Conservation (phyloP, 2,888 invertebrate species). For the Megamerina dolium region DNA sequence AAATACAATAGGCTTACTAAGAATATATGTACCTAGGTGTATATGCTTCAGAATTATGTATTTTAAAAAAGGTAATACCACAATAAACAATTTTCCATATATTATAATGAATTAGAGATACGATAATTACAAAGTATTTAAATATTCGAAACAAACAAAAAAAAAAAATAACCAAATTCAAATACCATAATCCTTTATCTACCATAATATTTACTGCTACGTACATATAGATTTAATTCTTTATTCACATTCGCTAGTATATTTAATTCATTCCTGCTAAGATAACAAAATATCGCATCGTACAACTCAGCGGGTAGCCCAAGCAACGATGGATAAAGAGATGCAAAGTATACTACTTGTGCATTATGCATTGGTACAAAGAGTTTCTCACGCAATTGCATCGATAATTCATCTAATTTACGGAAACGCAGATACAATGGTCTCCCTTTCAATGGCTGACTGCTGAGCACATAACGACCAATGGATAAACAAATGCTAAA, state of each 20-base stretch:
- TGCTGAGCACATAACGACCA: conserved; percentile 38
- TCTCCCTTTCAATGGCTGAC: conserved; percentile 26
- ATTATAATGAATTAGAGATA: too few relatives aligned
- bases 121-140: too few relatives aligned
- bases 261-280: conserved; percentile 30
- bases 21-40: too few relatives aligned
- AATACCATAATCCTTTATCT: too few relatives aligned
- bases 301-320: conserved; percentile 41
- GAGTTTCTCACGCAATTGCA: conserved; percentile 54
- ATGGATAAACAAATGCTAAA: conserved; percentile 40
- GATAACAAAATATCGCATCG: conserved; percentile 29
- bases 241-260: conserved; percentile 37
- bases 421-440: conserved; percentile 34
- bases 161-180: too few relatives aligned
- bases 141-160: too few relatives aligned
- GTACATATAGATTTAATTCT: too few relatives aligned
- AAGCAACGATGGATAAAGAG: conserved; percentile 44
- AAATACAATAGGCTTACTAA: too few relatives aligned
- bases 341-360: conserved; percentile 47
- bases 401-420: conserved; percentile 50
- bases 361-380: conserved; percentile 54
- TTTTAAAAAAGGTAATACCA: too few relatives aligned
- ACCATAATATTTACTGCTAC: too few relatives aligned
- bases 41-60: too few relatives aligned
- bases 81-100: too few relatives aligned